Evolutionary conservation across 2,888 invertebrate species (phyloP), one percentile per base, ranked within the genome.

Genomic region (Autographa pulchrina): DNA sequence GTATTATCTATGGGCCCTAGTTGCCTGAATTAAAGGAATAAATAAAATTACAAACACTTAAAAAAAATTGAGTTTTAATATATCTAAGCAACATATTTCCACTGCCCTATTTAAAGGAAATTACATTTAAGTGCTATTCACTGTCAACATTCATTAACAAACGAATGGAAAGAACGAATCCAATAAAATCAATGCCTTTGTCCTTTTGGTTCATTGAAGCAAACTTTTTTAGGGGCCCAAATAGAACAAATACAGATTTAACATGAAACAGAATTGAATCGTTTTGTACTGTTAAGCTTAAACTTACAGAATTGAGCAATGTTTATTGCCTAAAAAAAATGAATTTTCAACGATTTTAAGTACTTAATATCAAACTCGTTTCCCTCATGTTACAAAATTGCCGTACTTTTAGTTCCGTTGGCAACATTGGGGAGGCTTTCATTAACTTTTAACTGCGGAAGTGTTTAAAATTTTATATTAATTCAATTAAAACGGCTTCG

Each of bases 391-490:
- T 65, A 56, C 20, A 56, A 76, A 76, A 38, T 56, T 67, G 58
- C 5, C 35, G 32, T 38, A 70, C 31, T 67, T 68, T 63, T 25
- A 65, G 18, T 54, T 48, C 20, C 25, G 20, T 11, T 11, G 54
- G 20, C 11, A 56, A 25, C 5, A 56, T 20, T 18, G 54, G 41
- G 56, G 25, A 63, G 59, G 43, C 48, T 4, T 72, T 62, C 70
- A 64, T 66, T 77, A 63, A 43, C 43, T 73, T 54, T 65, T 20
- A 64, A 38, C 18, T 70, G 64, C 58, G 20, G 16, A 62, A 66
- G 20, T 54, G 25, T 52, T 69, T 64, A 54, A 62, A 59, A 64
- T 43, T 65, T 41, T 63, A 48, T 31, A 61, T 9, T 9, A 25
- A 58, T 73, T 73, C 56, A 60, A 61, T 64, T 64, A 59, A 18